Evolutionary conservation across 2,888 invertebrate species (phyloP).

Genomic region (Chloromyia formosa): DNA sequence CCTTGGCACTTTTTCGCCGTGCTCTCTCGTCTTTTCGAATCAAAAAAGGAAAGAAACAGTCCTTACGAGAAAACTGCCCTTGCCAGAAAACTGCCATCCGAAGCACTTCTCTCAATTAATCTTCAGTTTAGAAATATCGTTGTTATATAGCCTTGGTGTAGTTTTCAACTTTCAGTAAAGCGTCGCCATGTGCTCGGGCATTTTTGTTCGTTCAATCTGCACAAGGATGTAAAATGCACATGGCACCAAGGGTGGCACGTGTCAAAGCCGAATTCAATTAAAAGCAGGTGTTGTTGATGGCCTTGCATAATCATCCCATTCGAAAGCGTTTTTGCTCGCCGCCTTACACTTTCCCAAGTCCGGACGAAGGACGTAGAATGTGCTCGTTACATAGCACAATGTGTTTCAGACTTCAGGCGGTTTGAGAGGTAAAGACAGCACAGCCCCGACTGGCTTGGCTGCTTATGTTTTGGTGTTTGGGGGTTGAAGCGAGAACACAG

Average conservation of each 20-base stretch:
- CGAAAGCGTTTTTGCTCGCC: conserved; percentile 35
- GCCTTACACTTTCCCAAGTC: conserved; percentile 7
- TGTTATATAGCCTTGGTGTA: conserved; percentile 34
- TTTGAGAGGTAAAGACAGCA: no score
- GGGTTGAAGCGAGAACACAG: conserved; percentile 19
- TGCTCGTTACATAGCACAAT: not conserved
- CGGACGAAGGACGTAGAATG: conserved; percentile 2
- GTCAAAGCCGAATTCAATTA: conserved; percentile 58
- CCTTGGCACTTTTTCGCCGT: not conserved
- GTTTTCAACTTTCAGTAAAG: conserved; percentile 26
- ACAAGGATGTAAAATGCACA: conserved; percentile 48
- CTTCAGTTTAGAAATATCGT: conserved; percentile 43
- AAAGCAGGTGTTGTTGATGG: conserved; percentile 60
- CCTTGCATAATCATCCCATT: conserved; percentile 50
- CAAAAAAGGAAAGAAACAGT: not conserved
- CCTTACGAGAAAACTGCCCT: not conserved
- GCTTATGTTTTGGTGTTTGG: not conserved
- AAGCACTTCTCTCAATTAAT: conserved; percentile 37
- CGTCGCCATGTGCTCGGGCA: conserved; percentile 23
- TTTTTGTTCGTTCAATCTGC: conserved; percentile 31
- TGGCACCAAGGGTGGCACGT: conserved; percentile 48
- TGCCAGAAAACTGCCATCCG: conserved; percentile 16
- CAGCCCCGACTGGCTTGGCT: not conserved
- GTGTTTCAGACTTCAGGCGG: no score
- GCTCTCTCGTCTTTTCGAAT: no score